Base-by-base conservation (phyloP, 2,113 vertebrate genomes). In the Struthidea cinerea region DNA sequence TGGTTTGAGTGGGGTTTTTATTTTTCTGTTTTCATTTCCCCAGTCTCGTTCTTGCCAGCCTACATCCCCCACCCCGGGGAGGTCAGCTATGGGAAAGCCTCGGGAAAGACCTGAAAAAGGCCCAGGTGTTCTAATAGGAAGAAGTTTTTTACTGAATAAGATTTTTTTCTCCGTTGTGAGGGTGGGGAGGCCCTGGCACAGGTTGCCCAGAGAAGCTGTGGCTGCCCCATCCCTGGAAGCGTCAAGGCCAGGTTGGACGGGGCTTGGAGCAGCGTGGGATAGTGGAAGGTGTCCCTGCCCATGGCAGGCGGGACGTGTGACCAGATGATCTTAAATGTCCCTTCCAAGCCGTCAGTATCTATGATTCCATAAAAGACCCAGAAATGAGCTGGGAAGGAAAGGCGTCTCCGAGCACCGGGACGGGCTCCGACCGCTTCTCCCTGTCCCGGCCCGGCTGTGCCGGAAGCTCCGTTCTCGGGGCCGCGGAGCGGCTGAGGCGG, bases 261-360 rank as follows among this genome's bases (percentile, higher is more conserved):
- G 10, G 32, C 18, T 57, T 0, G 3, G 22, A 65, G 42, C 65
- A 41, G 0, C 3, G 17, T 2, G 49, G 0, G 11, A 6, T 0
- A 13, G 17, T 2, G 50, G 4, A 8, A 42, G 5, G 4, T 24
- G 28, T 23, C 47, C 27, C 35, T 42, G 42, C 20, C 30, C 26
- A 7, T 6, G 60, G 35, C 41, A 47, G 13, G 1, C 7, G 10
- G 16, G 3, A n/a, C 41, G 11, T 6, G 61, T 7, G 11, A 50
- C 26, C 33, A 16, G 7, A 19, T 14, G 41, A 17, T 9, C 28
- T 11, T 1, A 17, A 26, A 30, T 3, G 24, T 16, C 21, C 9
- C 26, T 19, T 9, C 26, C 32, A 13, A 27, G 21, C 67, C 10
- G 7, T 3, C 42, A n/a, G 5, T 3, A 3, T 5, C 14, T 7